These are phyloP conservation scores for Electrona antarctica DNA, from an alignment of 2,113 vertebrate species.

Conservation along the genomic window DNA sequence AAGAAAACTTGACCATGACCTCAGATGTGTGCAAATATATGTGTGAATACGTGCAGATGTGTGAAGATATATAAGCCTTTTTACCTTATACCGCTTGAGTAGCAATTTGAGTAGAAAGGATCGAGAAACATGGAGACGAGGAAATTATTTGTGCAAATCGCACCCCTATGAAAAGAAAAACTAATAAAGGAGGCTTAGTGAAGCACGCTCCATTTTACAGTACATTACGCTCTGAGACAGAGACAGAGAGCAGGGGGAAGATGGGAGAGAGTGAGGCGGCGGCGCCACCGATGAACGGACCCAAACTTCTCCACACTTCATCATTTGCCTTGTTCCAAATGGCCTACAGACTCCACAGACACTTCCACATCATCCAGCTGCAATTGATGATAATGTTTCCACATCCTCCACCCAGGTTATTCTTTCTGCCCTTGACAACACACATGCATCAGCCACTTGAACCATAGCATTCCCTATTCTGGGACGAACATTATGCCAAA, in stretches of 20 bases:
- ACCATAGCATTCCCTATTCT: no score
- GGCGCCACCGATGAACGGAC: slow-evolving; percentile 64
- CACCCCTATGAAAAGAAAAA: slow-evolving; percentile 68
- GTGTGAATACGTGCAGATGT: no score
- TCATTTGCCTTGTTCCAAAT: slow-evolving; percentile 62
- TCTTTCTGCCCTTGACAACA: slow-evolving; percentile 27
- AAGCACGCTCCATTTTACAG: slow-evolving; percentile 74
- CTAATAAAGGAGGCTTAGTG: slow-evolving; percentile 71
- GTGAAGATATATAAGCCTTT: slow-evolving; percentile 11
- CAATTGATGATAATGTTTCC: slow-evolving; percentile 31
- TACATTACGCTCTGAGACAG: slow-evolving; percentile 74
- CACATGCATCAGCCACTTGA: neutral
- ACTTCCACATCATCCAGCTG: slow-evolving; percentile 31
- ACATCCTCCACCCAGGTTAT: slow-evolving; percentile 8
- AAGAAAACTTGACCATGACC: no score
- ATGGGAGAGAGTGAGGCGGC: slow-evolving; percentile 56
- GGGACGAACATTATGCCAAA: no score
- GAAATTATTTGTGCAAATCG: slow-evolving; percentile 72
- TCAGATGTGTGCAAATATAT: no score
- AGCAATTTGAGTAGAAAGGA: slow-evolving; percentile 46
- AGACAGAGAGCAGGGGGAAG: slow-evolving; percentile 61
- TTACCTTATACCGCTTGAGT: slow-evolving; percentile 14
- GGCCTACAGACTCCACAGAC: slow-evolving; percentile 16
- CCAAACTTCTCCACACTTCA: slow-evolving; percentile 52
- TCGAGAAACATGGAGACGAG: slow-evolving; percentile 59